Percentiles rank a stretch among this genome's conserved stretches.
Evolutionary conservation across 2,113 vertebrate genomes (phyloP).

Genomic region (Heliornis fulica): DNA sequence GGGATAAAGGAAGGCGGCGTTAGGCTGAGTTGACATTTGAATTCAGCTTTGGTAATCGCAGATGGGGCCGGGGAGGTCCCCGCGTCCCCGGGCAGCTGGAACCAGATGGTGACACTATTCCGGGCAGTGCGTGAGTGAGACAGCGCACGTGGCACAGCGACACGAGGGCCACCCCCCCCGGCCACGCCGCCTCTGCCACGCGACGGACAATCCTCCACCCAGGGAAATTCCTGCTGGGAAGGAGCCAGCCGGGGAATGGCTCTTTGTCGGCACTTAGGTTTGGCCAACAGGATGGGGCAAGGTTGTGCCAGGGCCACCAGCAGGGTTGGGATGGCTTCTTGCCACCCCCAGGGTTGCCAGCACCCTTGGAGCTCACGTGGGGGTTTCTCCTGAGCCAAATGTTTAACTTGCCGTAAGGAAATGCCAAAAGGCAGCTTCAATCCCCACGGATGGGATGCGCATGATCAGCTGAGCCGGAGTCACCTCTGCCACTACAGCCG

Average conservation of each 20-base stretch:
- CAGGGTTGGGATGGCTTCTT: background rate
- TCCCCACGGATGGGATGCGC: fast-evolving
- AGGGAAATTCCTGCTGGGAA: background rate
- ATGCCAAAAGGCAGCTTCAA: background rate
- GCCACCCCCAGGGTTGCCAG: fast-evolving
- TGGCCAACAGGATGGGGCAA: background rate
- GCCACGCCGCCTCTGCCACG: fast-evolving
- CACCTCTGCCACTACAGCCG: background rate
- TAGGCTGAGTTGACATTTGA: background rate
- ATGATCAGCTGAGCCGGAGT: background rate
- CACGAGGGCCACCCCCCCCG: background rate
- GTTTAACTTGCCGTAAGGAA: background rate
- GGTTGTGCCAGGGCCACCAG: background rate
- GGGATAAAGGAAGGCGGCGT: slow-evolving; percentile 12
- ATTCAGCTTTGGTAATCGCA: background rate
- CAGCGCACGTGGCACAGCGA: background rate
- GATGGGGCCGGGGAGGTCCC: background rate
- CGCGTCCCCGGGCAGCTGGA: background rate
- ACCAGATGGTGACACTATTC: slow-evolving; percentile 18
- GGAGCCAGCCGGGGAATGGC: fast-evolving
- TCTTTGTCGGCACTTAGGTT: background rate
- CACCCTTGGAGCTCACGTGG: fast-evolving
- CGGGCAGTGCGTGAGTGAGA: background rate
- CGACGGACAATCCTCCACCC: background rate
- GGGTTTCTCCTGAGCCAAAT: background rate